phyloP scores from a whole-genome alignment of 2,113 vertebrate genomes.

The Rhynchomys soricoides region DNA sequence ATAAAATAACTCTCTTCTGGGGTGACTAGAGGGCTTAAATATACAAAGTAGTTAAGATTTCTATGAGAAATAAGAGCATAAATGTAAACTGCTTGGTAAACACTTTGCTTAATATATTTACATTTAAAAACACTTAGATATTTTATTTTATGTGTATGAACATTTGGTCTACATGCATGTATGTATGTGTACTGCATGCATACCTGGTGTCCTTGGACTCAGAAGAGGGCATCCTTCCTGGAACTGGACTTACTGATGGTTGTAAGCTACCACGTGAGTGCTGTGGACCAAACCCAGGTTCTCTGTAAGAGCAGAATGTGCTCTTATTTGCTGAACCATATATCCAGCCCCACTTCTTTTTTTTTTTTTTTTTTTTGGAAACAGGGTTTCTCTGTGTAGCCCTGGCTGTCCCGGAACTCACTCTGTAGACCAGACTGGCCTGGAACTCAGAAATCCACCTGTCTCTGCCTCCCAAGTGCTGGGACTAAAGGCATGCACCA shows the following conservation, averaged over 20 bases:
- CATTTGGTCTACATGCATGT: background rate
- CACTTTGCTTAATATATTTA: background rate
- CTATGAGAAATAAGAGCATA: conserved; percentile 20
- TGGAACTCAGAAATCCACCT: too few relatives aligned
- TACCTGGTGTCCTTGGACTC: background rate
- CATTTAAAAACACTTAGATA: background rate
- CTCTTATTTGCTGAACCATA: background rate
- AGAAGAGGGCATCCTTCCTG: background rate
- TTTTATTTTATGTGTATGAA: background rate
- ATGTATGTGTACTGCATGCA: background rate
- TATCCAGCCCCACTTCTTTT: background rate
- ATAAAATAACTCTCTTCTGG: background rate
- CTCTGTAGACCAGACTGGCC: too few relatives aligned
- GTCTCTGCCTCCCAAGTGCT: too few relatives aligned
- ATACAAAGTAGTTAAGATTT: conserved; percentile 11
- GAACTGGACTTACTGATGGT: background rate
- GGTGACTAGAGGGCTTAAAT: background rate
- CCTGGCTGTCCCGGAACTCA: too few relatives aligned
- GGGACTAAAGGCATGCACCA: too few relatives aligned
- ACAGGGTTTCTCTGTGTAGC: too few relatives aligned
- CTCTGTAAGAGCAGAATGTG: background rate
- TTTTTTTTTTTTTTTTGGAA: too few relatives aligned
- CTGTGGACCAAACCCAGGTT: background rate
- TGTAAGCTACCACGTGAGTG: background rate
- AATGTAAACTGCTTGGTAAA: background rate